Evolutionary conservation across 2,888 invertebrate genomes (phyloP), one percentile per base, ranked within the genome.

Genomic region (Cheilosia vernalis): DNA sequence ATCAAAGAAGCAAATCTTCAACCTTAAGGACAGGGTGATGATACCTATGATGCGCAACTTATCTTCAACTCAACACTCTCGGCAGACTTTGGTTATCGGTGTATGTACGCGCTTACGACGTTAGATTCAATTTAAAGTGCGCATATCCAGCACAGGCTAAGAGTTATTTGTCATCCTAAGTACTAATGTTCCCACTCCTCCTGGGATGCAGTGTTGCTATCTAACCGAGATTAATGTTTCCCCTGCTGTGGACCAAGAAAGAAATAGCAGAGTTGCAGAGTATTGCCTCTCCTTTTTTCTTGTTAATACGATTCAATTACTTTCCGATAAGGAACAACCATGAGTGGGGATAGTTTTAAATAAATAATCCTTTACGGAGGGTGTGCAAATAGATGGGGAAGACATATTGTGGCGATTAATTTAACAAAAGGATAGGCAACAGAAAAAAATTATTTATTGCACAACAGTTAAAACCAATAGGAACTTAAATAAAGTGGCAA

Each of bases 171-270:
- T 80, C 80, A 74, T 67, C 49, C 27, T 61, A 67, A 80, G 80
- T 47, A 55, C 49, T 49, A 44, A n/a, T 67, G 53, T 53, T 53
- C 47, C 60, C 53, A 55, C 60, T 58, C 58, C 60, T 80, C 67
- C 55, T 27, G 74, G 80, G 64, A 61, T 30, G 15, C 13, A 40
- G 80, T 73, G 55, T 67, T 73, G 53, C 66, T 80, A 73, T 80
- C 60, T 80, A 67, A 73, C 80, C 80, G 73, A 80, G 66, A 80
- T 80, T 67, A 67, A 80, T 80, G 73, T 27, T 61, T n/a, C 37
- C 27, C 66, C 60, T 61, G 61, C 67, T 74, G 61, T 61, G 61
- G 80, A 67, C 74, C 30, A 53, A 56, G 67, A 55, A 53, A 56
- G 67, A 55, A 61, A 80, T 74, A 49, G 60, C 49, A 24, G 21